Conservation (phyloP, 2,888 invertebrate genomes). For the Drosophila mimica region DNA sequence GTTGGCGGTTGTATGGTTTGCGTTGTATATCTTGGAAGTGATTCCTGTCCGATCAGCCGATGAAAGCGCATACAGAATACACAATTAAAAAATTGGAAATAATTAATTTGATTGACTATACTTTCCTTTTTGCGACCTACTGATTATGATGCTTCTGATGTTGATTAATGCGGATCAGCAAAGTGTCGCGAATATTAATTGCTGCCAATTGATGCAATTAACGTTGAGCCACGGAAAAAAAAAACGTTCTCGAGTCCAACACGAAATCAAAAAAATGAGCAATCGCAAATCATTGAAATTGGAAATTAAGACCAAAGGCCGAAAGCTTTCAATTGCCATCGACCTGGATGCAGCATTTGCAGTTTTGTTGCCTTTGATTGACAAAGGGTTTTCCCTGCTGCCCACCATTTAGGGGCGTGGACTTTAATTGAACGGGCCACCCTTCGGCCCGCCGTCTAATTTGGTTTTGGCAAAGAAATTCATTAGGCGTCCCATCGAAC, state of each 20-base stretch:
- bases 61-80: slow-evolving; percentile 15
- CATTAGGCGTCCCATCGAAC: slow-evolving; percentile 33
- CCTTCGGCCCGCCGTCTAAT: background rate
- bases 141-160: slow-evolving; percentile 1
- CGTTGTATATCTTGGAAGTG: slow-evolving; percentile 46
- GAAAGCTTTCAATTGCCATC: slow-evolving; percentile 27
- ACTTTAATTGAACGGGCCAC: slow-evolving; percentile 28
- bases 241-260: slow-evolving; percentile 5
- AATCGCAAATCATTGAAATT: slow-evolving; percentile 37
- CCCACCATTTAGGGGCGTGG: slow-evolving; percentile 27
- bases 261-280: slow-evolving; percentile 1
- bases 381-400: slow-evolving; percentile 29
- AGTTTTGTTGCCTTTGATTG: slow-evolving; percentile 50
- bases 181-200: slow-evolving; percentile 45
- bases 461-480: slow-evolving; percentile 42
- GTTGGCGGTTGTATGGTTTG: slow-evolving; percentile 50
- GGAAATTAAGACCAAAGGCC: background rate
- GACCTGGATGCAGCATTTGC: slow-evolving; percentile 12
- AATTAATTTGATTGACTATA: slow-evolving; percentile 51
- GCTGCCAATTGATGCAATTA: slow-evolving; percentile 53
- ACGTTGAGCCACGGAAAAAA: slow-evolving; percentile 18
- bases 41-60: slow-evolving; percentile 30
- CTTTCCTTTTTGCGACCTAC: slow-evolving; percentile 3
- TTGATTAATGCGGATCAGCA: slow-evolving; percentile 36
- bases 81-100: slow-evolving; percentile 16